A percentile compares a stretch with the other conserved stretches of the same genome.
Evolutionary conservation across 1,140 invertebrate genomes (phyloP).

Genomic region (Prorops nasuta): DNA sequence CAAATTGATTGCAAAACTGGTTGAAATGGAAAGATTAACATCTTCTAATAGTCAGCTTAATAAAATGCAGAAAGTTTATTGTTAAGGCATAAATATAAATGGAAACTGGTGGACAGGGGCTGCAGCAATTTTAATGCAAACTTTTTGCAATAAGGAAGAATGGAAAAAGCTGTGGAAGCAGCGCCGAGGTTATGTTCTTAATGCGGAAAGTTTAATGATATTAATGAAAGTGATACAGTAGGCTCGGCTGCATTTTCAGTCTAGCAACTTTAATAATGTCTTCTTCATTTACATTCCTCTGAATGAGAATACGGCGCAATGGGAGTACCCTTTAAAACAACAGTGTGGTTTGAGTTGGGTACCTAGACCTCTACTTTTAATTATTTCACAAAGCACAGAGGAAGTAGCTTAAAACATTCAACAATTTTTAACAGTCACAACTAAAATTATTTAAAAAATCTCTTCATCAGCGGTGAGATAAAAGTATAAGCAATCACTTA

Average conservation of each 20-base stretch:
- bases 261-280: slow-evolving; percentile 29
- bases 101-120: too few species aligned
- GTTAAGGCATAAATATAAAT: too few species aligned
- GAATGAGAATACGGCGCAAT: slow-evolving; percentile 7
- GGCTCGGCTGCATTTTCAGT: slow-evolving; percentile 18
- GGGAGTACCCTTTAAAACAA: slow-evolving; percentile 10
- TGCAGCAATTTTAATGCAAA: slow-evolving; percentile 27
- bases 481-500: too few species aligned
- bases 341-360: slow-evolving; percentile 1
- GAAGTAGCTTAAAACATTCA: neutral
- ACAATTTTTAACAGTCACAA: neutral
- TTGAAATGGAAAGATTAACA: too few species aligned
- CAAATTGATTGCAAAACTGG: too few species aligned
- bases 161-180: neutral
- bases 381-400: slow-evolving; percentile 7
- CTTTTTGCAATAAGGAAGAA: neutral
- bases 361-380: slow-evolving; percentile 3
- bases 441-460: neutral
- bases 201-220: slow-evolving; percentile 34
- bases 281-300: slow-evolving; percentile 30
- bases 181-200: slow-evolving; percentile 13
- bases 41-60: too few species aligned
- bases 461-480: neutral
- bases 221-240: slow-evolving; percentile 31
- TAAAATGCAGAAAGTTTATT: too few species aligned